Conservation (phyloP, 1,140 invertebrate genomes). For the Hyposmocoma kahamanoa region DNA sequence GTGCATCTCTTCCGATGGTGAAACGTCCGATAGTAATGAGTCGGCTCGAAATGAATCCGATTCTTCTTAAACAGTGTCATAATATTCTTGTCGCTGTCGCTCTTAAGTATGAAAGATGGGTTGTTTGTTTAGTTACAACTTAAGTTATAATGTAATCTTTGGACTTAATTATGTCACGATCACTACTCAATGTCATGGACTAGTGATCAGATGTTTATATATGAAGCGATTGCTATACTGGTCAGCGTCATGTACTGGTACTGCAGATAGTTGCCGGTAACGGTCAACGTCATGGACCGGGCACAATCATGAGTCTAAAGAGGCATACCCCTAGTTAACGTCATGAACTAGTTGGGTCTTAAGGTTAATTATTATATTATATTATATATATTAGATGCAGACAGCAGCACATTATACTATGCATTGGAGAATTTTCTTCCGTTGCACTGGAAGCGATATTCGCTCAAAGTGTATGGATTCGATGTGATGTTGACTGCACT, state of each 20-base stretch:
- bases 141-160: no score
- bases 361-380: neutral
- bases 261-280: neutral
- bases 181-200: no score
- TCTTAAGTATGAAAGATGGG: no score
- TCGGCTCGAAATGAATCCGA: neutral
- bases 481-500: no score
- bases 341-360: neutral
- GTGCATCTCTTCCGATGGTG: neutral
- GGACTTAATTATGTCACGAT: no score
- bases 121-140: no score
- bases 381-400: no score
- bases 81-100: constrained; percentile 1
- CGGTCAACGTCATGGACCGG: neutral
- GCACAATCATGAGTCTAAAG: neutral
- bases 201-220: neutral
- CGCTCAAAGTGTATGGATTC: no score
- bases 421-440: no score
- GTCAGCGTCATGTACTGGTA: neutral
- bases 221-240: neutral
- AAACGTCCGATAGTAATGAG: neutral
- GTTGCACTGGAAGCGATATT: no score
- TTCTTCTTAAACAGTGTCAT: no score
- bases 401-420: no score
- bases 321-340: neutral